These are phyloP conservation scores for Neopipo cinnamomea DNA, from an alignment of 2,113 vertebrate genomes.

Conservation along the genomic window DNA sequence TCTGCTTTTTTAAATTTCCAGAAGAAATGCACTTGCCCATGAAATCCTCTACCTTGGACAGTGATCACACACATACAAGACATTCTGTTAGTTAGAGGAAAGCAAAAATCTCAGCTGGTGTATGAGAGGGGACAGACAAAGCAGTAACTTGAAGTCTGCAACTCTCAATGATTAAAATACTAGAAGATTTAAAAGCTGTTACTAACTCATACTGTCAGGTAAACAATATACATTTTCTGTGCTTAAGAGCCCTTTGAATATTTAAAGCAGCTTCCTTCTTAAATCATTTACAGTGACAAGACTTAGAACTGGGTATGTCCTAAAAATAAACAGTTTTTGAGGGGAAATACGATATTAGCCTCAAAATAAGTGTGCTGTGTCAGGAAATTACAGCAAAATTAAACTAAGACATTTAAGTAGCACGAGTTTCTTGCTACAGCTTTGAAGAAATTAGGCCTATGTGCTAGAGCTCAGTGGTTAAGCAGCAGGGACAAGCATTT, in stretches of 20 bases:
- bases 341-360: not conserved
- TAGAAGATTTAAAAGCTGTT: not conserved
- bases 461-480: not conserved
- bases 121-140: not conserved
- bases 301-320: not conserved
- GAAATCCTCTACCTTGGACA: not conserved
- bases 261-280: not conserved
- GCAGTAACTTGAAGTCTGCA: not conserved
- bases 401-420: not conserved
- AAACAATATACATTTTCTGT: not conserved
- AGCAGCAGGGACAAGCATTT: not conserved
- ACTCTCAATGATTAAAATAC: not conserved
- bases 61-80: not conserved
- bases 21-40: not conserved
- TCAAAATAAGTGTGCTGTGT: not conserved
- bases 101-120: not conserved
- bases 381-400: not conserved
- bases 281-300: not conserved
- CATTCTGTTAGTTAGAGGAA: not conserved
- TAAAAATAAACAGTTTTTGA: not conserved
- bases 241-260: not conserved
- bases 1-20: not conserved
- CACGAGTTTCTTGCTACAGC: not conserved
- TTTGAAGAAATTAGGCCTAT: not conserved
- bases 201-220: not conserved